Conservation (phyloP, 2,888 invertebrate species). For the Acanthacorydalis orientalis region DNA sequence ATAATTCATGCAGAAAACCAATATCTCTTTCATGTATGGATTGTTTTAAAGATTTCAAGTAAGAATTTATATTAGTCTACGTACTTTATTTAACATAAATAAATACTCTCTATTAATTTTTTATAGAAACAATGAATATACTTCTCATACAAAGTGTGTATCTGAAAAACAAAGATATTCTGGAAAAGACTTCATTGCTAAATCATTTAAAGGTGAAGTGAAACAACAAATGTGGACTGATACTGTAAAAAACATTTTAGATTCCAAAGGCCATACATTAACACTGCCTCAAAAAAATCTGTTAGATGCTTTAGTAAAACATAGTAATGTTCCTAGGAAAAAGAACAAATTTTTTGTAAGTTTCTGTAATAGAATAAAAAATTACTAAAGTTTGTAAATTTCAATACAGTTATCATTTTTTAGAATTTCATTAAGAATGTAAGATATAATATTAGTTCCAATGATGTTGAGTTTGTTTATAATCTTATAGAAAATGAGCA, state of each 20-base stretch:
- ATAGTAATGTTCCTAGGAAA: slow-evolving; percentile 71
- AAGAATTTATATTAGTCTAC: slow-evolving; percentile 18
- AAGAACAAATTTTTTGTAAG: slow-evolving; percentile 55
- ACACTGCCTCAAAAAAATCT: no score
- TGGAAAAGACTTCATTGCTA: slow-evolving; percentile 58
- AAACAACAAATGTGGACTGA: slow-evolving; percentile 78
- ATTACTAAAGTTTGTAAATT: no score
- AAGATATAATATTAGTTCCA: no score
- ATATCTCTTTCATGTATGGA: slow-evolving; percentile 80
- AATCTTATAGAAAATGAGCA: no score
- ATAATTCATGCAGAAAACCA: slow-evolving; percentile 41
- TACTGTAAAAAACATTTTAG: slow-evolving; percentile 44
- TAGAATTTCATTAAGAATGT: no score
- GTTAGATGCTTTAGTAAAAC: slow-evolving; percentile 36
- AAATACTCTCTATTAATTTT: slow-evolving; percentile 8
- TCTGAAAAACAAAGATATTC: slow-evolving; percentile 79
- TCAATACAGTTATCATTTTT: no score
- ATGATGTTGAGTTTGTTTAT: no score
- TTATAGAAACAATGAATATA: slow-evolving; percentile 58
- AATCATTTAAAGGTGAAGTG: slow-evolving; percentile 62
- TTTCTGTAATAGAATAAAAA: slow-evolving; percentile 2
- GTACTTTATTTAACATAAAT: background rate
- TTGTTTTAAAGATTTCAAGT: slow-evolving; percentile 79
- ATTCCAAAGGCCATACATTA: no score
- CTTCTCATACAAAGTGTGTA: slow-evolving; percentile 67